These are phyloP conservation scores for Tinamus guttatus DNA, from an alignment of 2,113 vertebrate genomes.

Conservation along the genomic window DNA sequence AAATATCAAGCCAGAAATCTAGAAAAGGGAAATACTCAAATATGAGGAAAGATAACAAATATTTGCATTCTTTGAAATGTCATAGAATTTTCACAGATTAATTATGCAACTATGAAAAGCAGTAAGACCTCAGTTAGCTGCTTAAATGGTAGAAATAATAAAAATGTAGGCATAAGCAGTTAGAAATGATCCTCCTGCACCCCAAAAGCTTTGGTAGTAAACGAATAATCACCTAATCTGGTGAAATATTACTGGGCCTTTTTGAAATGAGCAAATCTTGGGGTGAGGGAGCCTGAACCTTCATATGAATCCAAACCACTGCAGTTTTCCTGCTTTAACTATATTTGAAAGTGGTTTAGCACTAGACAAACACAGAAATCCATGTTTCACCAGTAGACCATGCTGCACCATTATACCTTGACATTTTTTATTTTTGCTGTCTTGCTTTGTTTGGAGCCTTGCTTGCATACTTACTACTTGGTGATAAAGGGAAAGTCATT, in stretches of 20 bases:
- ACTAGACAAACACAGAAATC: neutral
- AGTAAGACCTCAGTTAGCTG: neutral
- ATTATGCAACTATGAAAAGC: neutral
- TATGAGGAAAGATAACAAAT: neutral
- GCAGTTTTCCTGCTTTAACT: neutral
- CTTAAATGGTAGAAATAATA: neutral
- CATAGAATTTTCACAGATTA: neutral
- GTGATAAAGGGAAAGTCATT: neutral
- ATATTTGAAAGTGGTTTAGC: neutral
- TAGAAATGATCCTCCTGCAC: neutral
- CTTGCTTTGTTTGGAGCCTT: neutral
- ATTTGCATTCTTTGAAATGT: neutral
- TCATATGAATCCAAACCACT: neutral
- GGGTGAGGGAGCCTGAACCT: accelerated
- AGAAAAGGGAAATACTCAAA: neutral
- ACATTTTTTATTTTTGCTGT: neutral
- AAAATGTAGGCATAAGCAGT: neutral
- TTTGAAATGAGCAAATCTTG: neutral
- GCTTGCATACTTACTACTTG: neutral
- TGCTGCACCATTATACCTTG: neutral
- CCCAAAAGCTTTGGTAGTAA: neutral
- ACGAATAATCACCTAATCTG: neutral
- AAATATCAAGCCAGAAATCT: slow-evolving; percentile 52
- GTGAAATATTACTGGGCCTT: neutral
- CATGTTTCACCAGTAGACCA: accelerated